phyloP scores from a whole-genome alignment of 2,113 vertebrate species.

The Lophura nycthemera region DNA sequence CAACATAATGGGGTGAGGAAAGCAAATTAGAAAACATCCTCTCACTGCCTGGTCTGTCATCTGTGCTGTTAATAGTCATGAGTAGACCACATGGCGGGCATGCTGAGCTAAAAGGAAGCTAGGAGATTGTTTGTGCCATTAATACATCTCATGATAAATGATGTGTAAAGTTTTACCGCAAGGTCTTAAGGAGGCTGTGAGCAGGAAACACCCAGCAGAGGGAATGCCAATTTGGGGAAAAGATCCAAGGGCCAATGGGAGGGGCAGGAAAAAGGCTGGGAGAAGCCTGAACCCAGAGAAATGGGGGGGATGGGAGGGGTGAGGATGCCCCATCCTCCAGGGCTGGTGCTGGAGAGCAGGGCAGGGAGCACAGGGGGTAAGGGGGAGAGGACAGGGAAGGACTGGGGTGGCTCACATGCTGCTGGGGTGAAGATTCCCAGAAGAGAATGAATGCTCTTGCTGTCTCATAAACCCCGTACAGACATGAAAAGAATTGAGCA shows the following conservation, averaged over 20 bases:
- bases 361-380: neutral
- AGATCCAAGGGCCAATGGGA: neutral
- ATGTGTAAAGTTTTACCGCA: constrained; percentile 48
- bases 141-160: constrained; percentile 64
- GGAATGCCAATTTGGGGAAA: neutral
- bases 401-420: no score
- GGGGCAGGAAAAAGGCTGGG: neutral
- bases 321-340: neutral
- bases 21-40: constrained; percentile 42
- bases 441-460: neutral
- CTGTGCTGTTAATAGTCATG: constrained; percentile 54
- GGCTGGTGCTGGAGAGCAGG: neutral
- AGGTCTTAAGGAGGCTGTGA: constrained; percentile 19
- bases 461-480: neutral
- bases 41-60: constrained; percentile 40
- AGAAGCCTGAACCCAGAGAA: neutral
- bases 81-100: constrained; percentile 58
- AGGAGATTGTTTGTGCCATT: constrained; percentile 63
- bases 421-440: neutral
- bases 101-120: constrained; percentile 64
- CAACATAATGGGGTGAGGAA: neutral
- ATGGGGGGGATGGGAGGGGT: no score
- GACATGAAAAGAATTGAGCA: neutral
- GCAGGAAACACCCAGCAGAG: constrained; percentile 8
- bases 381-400: no score